Percentiles rank a stretch among this genome's conserved stretches.
These are phyloP conservation scores for Sebastes vulpes DNA, from an alignment of 2,797 vertebrate genomes.

Conservation along the genomic window DNA sequence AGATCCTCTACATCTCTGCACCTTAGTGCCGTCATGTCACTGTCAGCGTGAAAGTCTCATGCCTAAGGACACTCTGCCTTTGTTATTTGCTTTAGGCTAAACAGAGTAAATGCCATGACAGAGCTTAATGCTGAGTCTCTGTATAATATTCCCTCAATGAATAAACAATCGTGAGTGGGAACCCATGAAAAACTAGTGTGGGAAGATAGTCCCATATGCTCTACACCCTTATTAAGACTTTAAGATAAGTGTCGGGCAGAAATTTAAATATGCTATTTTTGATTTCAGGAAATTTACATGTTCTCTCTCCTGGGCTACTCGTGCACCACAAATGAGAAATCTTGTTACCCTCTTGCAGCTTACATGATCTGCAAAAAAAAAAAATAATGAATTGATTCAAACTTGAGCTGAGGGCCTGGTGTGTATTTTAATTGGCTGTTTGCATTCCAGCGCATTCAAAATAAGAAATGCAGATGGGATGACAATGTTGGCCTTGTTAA, in stretches of 20 bases:
- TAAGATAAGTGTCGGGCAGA: slow-evolving; percentile 12
- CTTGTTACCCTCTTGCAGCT: slow-evolving; percentile 44
- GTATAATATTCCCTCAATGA: slow-evolving; percentile 31
- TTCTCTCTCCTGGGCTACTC: slow-evolving; percentile 27
- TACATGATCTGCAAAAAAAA: slow-evolving; percentile 17
- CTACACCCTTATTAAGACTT: slow-evolving; percentile 45
- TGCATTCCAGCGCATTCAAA: slow-evolving; percentile 43
- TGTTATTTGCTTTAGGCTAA: not conserved
- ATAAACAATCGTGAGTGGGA: slow-evolving; percentile 34
- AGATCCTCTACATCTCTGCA: not conserved
- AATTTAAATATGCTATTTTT: slow-evolving; percentile 57
- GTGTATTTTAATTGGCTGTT: slow-evolving; percentile 76
- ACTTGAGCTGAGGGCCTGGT: slow-evolving; percentile 24
- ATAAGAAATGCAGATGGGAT: slow-evolving; percentile 43
- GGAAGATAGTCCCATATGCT: not conserved
- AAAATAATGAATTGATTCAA: slow-evolving; percentile 67
- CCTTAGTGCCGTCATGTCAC: not conserved
- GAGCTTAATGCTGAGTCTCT: not conserved
- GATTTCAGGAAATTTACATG: slow-evolving; percentile 41
- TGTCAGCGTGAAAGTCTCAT: not conserved
- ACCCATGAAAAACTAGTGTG: slow-evolving; percentile 1
- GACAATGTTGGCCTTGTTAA: slow-evolving; percentile 14
- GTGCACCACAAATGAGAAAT: slow-evolving; percentile 56
- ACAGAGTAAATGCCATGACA: not conserved
- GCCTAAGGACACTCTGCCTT: not conserved